A percentile compares a stretch with the other conserved stretches of the same genome.
These are phyloP conservation scores for Ligdia adustata DNA, from an alignment of 2,888 invertebrate species.

Conservation along the genomic window DNA sequence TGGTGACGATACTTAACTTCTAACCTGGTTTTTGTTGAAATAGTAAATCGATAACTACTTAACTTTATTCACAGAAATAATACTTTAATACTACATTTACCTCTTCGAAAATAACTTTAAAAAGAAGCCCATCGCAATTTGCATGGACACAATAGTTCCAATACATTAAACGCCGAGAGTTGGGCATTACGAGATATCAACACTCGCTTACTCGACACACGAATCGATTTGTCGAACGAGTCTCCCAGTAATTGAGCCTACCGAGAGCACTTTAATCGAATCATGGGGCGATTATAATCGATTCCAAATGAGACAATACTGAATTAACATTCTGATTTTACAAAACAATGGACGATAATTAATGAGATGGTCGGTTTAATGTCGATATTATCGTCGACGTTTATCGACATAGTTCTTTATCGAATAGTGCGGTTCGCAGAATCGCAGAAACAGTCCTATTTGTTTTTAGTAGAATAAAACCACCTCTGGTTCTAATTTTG, in stretches of 20 bases:
- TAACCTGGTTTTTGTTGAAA: too few relatives aligned
- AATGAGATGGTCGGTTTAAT: not conserved
- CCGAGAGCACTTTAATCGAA: slow-evolving; percentile 56
- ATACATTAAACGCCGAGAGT: slow-evolving; percentile 12
- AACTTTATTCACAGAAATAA: too few relatives aligned
- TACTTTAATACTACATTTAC: too few relatives aligned
- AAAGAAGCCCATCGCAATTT: not conserved
- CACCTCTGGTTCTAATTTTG: too few relatives aligned
- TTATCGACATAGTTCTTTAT: not conserved
- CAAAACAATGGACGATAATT: slow-evolving; percentile 14
- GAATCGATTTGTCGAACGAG: slow-evolving; percentile 52
- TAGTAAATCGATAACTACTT: too few relatives aligned
- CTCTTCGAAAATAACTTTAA: too few relatives aligned
- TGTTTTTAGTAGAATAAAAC: too few relatives aligned
- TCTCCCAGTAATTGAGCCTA: slow-evolving; percentile 52
- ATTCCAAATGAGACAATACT: slow-evolving; percentile 33
- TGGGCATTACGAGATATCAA: slow-evolving; percentile 40
- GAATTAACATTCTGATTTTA: slow-evolving; percentile 14
- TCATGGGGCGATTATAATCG: slow-evolving; percentile 48
- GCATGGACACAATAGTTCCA: slow-evolving; percentile 7
- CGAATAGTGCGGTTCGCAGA: too few relatives aligned
- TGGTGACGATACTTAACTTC: too few relatives aligned
- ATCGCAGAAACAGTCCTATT: too few relatives aligned
- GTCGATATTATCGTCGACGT: not conserved
- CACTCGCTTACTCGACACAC: slow-evolving; percentile 43